Percentiles rank a stretch among this genome's conserved stretches.
Evolutionary conservation across 2,113 vertebrate genomes (phyloP).

Genomic region (Melanocharis versteri): DNA sequence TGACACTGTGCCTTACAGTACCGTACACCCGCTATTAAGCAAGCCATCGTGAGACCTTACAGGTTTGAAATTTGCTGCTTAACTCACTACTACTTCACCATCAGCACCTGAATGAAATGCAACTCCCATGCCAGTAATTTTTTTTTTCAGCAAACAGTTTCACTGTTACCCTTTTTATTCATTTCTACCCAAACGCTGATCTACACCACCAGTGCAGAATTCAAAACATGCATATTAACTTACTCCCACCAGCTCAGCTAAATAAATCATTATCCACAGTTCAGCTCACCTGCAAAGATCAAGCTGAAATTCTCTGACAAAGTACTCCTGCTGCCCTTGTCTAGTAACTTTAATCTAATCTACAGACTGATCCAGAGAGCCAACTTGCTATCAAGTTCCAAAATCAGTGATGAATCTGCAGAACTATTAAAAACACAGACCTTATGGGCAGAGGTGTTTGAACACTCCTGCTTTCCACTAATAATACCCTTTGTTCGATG

Average conservation of each 20-base stretch:
- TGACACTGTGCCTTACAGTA: neutral
- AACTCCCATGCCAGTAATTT: neutral
- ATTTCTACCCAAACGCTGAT: neutral
- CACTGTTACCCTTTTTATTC: neutral
- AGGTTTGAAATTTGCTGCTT: neutral
- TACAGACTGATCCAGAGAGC: neutral
- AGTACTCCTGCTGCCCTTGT: neutral
- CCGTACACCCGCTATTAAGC: neutral
- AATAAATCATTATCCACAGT: neutral
- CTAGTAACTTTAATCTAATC: neutral
- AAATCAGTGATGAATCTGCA: constrained; percentile 2
- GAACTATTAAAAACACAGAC: neutral
- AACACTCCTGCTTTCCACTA: neutral
- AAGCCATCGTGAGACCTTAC: neutral
- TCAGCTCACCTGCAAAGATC: neutral
- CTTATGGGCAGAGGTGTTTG: neutral
- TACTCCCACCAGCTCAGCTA: neutral
- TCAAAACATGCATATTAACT: neutral
- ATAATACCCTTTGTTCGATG: neutral
- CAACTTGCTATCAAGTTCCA: neutral
- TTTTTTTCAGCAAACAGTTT: neutral
- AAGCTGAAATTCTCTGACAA: neutral
- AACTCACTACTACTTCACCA: neutral
- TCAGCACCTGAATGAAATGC: neutral
- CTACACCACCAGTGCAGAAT: neutral